A percentile compares a stretch with the other conserved stretches of the same genome.
Evolutionary conservation across 2,888 invertebrate species (phyloP).

Genomic region (Morpho helenor): DNA sequence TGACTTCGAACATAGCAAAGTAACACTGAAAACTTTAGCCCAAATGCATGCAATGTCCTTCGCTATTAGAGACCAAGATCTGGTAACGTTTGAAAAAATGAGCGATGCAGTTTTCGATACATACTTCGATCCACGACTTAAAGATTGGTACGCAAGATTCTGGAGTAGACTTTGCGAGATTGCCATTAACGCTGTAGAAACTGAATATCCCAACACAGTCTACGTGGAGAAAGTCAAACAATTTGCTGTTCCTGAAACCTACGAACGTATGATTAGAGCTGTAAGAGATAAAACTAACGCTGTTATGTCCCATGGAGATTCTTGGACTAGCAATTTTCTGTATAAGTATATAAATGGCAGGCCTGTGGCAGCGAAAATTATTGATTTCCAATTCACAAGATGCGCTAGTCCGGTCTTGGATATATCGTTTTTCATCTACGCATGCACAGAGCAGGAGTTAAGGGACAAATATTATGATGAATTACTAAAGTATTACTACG

Average conservation of each 20-base stretch:
- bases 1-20: slow-evolving; percentile 66
- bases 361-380: slow-evolving; percentile 74
- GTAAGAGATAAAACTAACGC: slow-evolving; percentile 58
- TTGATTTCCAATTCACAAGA: slow-evolving; percentile 85
- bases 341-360: slow-evolving; percentile 53
- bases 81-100: slow-evolving; percentile 64
- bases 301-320: slow-evolving; percentile 85
- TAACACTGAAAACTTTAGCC: slow-evolving; percentile 74
- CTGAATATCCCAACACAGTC: slow-evolving; percentile 79
- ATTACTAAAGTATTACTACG: slow-evolving; percentile 80
- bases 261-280: slow-evolving; percentile 66
- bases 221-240: slow-evolving; percentile 78
- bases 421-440: slow-evolving; percentile 71
- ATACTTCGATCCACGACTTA: slow-evolving; percentile 75
- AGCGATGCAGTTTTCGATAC: slow-evolving; percentile 69
- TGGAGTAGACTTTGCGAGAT: slow-evolving; percentile 70
- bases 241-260: slow-evolving; percentile 73
- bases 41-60: slow-evolving; percentile 80
- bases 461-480: slow-evolving; percentile 79
- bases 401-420: slow-evolving; percentile 80
- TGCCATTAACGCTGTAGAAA: slow-evolving; percentile 81
- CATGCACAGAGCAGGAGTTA: slow-evolving; percentile 80
- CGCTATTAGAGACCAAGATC: slow-evolving; percentile 77
- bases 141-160: slow-evolving; percentile 79
- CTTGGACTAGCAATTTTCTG: slow-evolving; percentile 88